Evolutionary conservation across 2,113 vertebrate species (phyloP).

Genomic region (Xiphophorus hellerii): DNA sequence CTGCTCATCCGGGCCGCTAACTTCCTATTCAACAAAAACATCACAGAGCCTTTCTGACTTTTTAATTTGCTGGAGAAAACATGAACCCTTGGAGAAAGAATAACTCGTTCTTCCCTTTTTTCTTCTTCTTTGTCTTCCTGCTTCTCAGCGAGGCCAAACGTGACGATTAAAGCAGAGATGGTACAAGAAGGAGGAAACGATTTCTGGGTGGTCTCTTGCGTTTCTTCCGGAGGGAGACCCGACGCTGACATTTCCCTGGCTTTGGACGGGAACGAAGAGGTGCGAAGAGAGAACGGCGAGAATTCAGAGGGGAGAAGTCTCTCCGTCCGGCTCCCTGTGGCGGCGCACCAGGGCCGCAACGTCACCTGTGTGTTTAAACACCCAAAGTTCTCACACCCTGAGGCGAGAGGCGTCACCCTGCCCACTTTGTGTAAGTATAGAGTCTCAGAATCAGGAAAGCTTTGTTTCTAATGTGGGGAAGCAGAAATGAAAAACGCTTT

Average conservation of each 20-base stretch:
- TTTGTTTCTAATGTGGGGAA: background rate
- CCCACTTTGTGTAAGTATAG: constrained; percentile 72
- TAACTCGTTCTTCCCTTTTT: constrained; percentile 45
- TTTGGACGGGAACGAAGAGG: constrained; percentile 38
- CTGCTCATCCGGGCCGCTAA: constrained; percentile 50
- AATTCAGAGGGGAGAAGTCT: constrained; percentile 39
- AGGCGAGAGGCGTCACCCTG: constrained; percentile 44
- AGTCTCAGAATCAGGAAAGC: background rate
- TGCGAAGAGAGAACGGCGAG: constrained; percentile 10
- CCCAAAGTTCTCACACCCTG: constrained; percentile 50
- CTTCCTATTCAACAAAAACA: constrained; percentile 61
- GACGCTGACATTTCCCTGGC: constrained; percentile 69
- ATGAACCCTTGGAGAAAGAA: constrained; percentile 46
- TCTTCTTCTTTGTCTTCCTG: constrained; percentile 46
- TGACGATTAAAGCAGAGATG: constrained; percentile 67
- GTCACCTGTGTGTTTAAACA: constrained; percentile 74
- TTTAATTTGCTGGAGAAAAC: constrained; percentile 66
- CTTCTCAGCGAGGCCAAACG: constrained; percentile 66
- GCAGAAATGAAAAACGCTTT: constrained; percentile 9
- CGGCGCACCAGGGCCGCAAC: constrained; percentile 50
- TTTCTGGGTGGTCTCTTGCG: constrained; percentile 72
- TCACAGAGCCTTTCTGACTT: constrained; percentile 50
- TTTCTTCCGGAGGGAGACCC: constrained; percentile 74
- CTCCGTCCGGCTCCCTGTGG: constrained; percentile 49
- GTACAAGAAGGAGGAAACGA: constrained; percentile 53